Base-by-base conservation (phyloP, 2,113 vertebrate species). In the Podocnemis expansa region DNA sequence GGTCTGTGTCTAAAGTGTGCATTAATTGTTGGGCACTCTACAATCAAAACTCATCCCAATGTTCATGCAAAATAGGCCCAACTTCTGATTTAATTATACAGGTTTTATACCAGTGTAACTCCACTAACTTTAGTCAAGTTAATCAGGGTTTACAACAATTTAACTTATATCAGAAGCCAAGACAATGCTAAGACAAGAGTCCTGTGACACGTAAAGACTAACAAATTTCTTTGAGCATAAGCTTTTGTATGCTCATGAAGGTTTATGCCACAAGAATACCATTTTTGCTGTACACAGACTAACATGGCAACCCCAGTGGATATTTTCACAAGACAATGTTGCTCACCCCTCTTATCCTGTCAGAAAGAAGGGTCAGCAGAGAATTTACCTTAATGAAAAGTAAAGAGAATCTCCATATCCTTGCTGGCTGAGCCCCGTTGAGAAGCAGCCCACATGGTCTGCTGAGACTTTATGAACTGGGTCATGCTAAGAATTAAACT, bases 331-430 rank as follows among this genome's bases (percentile, higher is more conserved):
- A 14, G 67, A 8, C 84, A 88, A 85, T 82, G 2, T 1, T 70
- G 1, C 84, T 92, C 80, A 4, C 51, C 12, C 2, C 2, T 1
- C 55, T 47, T 11, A 49, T 73, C 5, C 34, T 9, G 1, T 76
- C 81, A 31, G 5, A 85, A 13, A 29, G 41, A 8, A 6, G 41
- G 6, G 58, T 1, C 10, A 0, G 1, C 17, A 43, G 84, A 34
- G 22, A 80, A 88, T 92, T 79, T n/a, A n/a, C n/a, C n/a, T n/a
- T 88, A 90, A 91, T 31, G 10, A 14, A 45, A 45, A 12, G 19
- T 27, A 41, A 45, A 45, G 11, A 45, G 5, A 24, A 67, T 49
- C 4, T 78, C 63, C 63, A 70, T 4, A 70, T 21, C 63, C 63
- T 88, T 91, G 52, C 41, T 22, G 3, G 8, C 0, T 43, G 6